Evolutionary conservation across 2,888 invertebrate genomes (phyloP), one percentile per base, ranked within the genome.

Genomic region (Limnephilus marmoratus): DNA sequence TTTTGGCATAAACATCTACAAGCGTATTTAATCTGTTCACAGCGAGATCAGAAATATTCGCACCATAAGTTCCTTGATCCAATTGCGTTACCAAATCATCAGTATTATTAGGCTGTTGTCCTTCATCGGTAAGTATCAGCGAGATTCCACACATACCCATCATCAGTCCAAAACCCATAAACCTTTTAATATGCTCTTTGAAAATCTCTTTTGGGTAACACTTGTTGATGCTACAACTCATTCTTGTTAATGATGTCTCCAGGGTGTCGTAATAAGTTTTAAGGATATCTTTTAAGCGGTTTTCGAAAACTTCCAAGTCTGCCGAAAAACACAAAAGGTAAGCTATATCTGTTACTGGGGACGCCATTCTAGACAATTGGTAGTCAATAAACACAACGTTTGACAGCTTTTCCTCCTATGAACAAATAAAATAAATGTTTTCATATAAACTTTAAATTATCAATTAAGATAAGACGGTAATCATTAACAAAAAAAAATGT

Each of bases 191-290:
- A 12, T 92, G 92, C 12, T 45, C 24, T 15, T 81, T 86, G 41
- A 90, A 92, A 81, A 92, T 53, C 34, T 90, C n/a, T 49, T 81
- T 34, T 31, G 92, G 92, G n/a, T 90, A 92, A 86, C 90, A 90
- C 31, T 85, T 37, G 11, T 90, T 80, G 7, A 90, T 31, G 81
- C 86, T 81, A 86, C 85, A 92, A 9, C 85, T 41, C 37, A 92
- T 81, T 34, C 37, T 68, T 37, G 53, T 4, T 13, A 90, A 12
- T 24, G 53, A 31, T n/a, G n/a, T 45, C 29, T 31, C n/a, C 34
- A 92, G 41, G 34, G 49, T n/a, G n/a, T 45, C 37, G 31, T 92
- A 92, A 86, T 92, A 92, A 18, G 45, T n/a, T 41, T 87, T 15
- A 15, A 92, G 24, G 37, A 92, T 86, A 37, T 90, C 81, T 3